A percentile compares a stretch with the other conserved stretches of the same genome.
phyloP scores from a whole-genome alignment of 2,888 invertebrate species.

The Drosophila tanythrix region DNA sequence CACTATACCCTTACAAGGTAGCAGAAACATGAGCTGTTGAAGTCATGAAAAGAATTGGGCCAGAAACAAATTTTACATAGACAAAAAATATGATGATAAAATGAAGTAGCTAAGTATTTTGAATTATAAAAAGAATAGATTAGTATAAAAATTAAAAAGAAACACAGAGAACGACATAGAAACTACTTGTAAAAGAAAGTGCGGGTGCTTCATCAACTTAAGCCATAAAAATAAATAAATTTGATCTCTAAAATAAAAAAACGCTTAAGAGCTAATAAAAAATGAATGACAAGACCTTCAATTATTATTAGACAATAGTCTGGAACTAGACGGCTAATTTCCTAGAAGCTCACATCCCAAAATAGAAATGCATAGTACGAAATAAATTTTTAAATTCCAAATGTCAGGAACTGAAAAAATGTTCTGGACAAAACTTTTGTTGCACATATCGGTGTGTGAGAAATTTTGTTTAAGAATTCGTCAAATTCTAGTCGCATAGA shows the following conservation, averaged over 20 bases:
- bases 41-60: not conserved
- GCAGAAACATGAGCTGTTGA: constrained; percentile 28
- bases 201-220: not conserved
- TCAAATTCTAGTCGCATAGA: constrained; percentile 26
- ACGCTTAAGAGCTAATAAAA: not conserved
- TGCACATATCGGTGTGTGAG: constrained; percentile 30
- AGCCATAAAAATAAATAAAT: not conserved
- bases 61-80: not conserved
- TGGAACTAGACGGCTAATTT: not conserved
- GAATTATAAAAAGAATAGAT: not conserved
- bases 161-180: not conserved
- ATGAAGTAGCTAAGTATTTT: not conserved
- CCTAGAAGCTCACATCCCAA: constrained; percentile 27
- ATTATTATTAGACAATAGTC: constrained; percentile 5
- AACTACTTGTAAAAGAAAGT: not conserved
- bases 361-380: constrained; percentile 22
- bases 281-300: constrained; percentile 2
- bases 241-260: not conserved
- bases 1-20: constrained; percentile 1
- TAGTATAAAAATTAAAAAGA: not conserved
- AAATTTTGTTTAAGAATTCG: constrained; percentile 48
- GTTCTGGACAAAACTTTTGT: constrained; percentile 23
- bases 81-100: not conserved
- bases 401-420: constrained; percentile 37
- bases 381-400: constrained; percentile 9